Conservation (phyloP, 2,113 vertebrate genomes). For the Xyliphius kryptos region DNA sequence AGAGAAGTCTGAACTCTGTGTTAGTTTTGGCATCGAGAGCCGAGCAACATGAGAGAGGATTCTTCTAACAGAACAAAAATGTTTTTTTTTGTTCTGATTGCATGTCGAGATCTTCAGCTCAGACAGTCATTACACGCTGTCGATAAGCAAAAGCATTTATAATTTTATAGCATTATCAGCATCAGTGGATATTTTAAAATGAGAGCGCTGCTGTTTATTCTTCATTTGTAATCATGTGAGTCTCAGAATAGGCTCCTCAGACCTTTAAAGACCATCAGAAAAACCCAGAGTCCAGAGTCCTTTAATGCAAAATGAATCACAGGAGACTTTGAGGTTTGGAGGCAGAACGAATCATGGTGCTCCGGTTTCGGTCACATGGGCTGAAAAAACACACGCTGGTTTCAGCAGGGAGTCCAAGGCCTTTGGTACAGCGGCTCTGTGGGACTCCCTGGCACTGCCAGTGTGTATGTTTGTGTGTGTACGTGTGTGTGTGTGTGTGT, state of each 20-base stretch:
- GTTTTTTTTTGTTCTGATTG: no score
- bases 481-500: constrained; percentile 25
- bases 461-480: constrained; percentile 27
- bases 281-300: constrained; percentile 14
- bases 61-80: no score
- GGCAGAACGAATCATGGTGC: constrained; percentile 24
- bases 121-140: no score
- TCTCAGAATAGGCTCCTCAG: no score
- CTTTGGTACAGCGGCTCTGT: constrained; percentile 35
- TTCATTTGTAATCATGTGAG: neutral
- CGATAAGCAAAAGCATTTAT: no score
- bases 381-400: constrained; percentile 33
- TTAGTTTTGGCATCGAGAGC: no score
- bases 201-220: no score
- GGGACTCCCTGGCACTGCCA: constrained; percentile 28
- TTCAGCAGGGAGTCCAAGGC: constrained; percentile 31
- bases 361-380: constrained; percentile 40
- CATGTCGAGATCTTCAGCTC: no score
- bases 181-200: no score
- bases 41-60: no score
- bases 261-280: neutral
- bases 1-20: no score
- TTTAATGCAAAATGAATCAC: constrained; percentile 46
- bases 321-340: constrained; percentile 31
- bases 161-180: no score